phyloP scores from a whole-genome alignment of 2,113 vertebrate genomes.

The Boulengeromyrus knoepffleri region DNA sequence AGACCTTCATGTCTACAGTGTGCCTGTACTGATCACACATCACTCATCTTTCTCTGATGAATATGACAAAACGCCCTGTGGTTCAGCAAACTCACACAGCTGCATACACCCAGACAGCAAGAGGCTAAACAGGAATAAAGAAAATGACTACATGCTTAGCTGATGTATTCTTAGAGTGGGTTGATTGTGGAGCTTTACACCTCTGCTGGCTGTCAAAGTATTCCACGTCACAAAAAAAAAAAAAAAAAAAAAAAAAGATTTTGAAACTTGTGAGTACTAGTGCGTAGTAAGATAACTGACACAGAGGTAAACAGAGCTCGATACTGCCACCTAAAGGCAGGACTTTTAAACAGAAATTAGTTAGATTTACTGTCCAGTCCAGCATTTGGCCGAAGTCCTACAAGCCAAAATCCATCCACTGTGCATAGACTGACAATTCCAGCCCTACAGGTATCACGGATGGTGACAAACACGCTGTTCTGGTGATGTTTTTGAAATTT shows the following conservation, averaged over 20 bases:
- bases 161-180: background rate
- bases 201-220: background rate
- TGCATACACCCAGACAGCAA: background rate
- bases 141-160: background rate
- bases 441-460: background rate
- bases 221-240: background rate
- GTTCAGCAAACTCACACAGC: background rate
- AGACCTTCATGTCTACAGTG: background rate
- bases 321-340: background rate
- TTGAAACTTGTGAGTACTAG: background rate
- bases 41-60: background rate
- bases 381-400: background rate
- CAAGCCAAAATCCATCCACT: background rate
- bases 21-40: background rate
- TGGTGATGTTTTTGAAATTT: background rate
- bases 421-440: background rate
- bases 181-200: background rate
- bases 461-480: background rate
- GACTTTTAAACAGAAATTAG: background rate
- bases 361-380: background rate
- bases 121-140: background rate
- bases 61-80: background rate
- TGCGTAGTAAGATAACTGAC: background rate
- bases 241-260: background rate
- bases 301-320: background rate